Evolutionary conservation across 2,888 invertebrate genomes (phyloP).

Genomic region (Yponomeuta plumbellus): DNA sequence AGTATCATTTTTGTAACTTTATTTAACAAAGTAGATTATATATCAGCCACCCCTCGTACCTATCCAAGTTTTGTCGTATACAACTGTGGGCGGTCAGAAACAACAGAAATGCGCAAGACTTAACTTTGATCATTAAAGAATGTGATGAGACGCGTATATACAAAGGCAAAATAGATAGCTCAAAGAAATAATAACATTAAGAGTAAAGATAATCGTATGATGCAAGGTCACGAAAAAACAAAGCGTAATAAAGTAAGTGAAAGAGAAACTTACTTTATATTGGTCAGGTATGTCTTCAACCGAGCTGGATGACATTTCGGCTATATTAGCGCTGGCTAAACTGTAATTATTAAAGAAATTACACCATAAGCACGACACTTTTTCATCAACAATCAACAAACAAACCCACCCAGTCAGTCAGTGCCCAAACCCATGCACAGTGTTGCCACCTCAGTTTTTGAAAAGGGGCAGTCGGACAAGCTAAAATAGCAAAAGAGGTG

Average conservation of each 20-base stretch:
- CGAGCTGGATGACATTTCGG: conserved; percentile 62
- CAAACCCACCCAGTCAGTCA: background rate
- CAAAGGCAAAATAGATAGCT: background rate
- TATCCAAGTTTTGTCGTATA: no score
- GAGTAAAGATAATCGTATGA: background rate
- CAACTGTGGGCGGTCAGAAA: no score
- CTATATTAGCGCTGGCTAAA: background rate
- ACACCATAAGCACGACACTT: conserved; percentile 15
- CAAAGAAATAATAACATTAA: background rate
- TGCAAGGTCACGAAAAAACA: conserved; percentile 13
- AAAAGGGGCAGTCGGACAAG: no score
- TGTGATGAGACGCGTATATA: background rate
- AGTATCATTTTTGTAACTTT: no score
- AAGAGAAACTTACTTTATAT: conserved; percentile 48
- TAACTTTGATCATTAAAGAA: background rate
- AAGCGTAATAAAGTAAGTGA: conserved; percentile 20
- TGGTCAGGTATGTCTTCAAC: conserved; percentile 65
- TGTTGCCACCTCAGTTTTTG: no score
- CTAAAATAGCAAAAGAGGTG: no score
- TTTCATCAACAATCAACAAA: conserved; percentile 16
- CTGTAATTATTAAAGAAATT: background rate
- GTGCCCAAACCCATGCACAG: no score
- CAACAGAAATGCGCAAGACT: background rate
- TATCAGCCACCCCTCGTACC: no score
- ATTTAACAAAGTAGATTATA: no score